phyloP scores from a whole-genome alignment of 2,113 vertebrate species.

The Lagenorhynchus albirostris region DNA sequence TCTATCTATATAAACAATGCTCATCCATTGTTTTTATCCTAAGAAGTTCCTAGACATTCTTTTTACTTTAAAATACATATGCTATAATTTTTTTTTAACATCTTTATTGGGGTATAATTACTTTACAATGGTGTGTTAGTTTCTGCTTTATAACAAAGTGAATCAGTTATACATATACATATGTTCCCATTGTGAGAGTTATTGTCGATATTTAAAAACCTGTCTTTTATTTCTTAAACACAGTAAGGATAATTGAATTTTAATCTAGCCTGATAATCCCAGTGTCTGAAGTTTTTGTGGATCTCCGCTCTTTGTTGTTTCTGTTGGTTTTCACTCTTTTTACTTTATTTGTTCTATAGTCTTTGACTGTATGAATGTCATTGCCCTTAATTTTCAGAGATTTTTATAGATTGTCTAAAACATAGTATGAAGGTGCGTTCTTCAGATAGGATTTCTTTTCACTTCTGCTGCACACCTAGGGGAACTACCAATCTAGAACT shows the following conservation, averaged over 20 bases:
- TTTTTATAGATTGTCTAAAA: not conserved
- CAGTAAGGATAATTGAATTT: not conserved
- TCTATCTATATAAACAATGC: not conserved
- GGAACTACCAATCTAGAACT: not conserved
- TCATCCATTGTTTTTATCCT: not conserved
- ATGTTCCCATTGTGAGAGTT: constrained; percentile 15
- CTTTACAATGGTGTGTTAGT: no score
- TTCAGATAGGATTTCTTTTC: not conserved
- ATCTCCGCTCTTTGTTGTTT: not conserved
- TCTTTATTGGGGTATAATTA: no score
- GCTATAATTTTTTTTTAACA: not conserved
- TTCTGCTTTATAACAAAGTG: no score
- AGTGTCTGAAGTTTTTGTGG: not conserved
- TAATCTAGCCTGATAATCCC: not conserved
- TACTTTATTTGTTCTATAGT: not conserved
- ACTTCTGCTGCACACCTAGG: not conserved
- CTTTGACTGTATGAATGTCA: not conserved
- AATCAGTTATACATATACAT: no score
- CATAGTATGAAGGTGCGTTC: not conserved
- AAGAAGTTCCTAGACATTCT: not conserved
- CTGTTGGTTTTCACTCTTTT: not conserved
- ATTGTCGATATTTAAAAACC: not conserved
- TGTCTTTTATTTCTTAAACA: not conserved
- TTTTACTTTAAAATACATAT: not conserved
- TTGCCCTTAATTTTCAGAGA: not conserved